These are phyloP conservation scores for Scaptomyza polygonia DNA, from an alignment of 2,888 invertebrate species.

Conservation along the genomic window DNA sequence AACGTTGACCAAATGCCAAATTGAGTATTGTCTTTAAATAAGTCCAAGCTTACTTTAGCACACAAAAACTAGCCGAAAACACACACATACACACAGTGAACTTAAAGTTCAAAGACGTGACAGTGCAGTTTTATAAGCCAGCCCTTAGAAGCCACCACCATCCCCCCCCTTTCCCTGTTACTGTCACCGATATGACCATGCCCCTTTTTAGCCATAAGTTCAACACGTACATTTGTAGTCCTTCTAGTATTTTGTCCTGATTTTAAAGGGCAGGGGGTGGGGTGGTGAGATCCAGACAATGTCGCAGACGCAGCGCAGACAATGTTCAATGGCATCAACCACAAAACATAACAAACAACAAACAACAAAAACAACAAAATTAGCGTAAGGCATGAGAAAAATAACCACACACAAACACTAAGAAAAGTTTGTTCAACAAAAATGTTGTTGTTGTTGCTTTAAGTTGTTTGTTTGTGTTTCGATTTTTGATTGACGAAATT, in stretches of 20 bases:
- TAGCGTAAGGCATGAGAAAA: conserved; percentile 40
- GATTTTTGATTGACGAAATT: conserved; percentile 47
- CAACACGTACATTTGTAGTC: conserved; percentile 20
- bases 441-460: conserved; percentile 24
- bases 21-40: conserved; percentile 7
- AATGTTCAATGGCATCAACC: conserved; percentile 37
- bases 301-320: conserved; percentile 57
- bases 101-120: conserved; percentile 57
- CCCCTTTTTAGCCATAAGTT: neutral
- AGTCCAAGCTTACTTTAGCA: conserved; percentile 7
- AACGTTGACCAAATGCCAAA: neutral
- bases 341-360: conserved; percentile 4
- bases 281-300: conserved; percentile 41
- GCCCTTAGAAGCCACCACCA: conserved; percentile 7
- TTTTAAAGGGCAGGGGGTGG: neutral
- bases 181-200: conserved; percentile 24
- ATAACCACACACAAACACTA: conserved; percentile 27
- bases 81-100: conserved; percentile 9
- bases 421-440: conserved; percentile 51
- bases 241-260: neutral
- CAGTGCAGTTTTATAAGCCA: conserved; percentile 51
- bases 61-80: conserved; percentile 2
- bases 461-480: conserved; percentile 20
- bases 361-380: conserved; percentile 8
- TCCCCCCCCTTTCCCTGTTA: neutral